phyloP scores from a whole-genome alignment of 1,140 invertebrate genomes.

The Wiebesia pumilae region DNA sequence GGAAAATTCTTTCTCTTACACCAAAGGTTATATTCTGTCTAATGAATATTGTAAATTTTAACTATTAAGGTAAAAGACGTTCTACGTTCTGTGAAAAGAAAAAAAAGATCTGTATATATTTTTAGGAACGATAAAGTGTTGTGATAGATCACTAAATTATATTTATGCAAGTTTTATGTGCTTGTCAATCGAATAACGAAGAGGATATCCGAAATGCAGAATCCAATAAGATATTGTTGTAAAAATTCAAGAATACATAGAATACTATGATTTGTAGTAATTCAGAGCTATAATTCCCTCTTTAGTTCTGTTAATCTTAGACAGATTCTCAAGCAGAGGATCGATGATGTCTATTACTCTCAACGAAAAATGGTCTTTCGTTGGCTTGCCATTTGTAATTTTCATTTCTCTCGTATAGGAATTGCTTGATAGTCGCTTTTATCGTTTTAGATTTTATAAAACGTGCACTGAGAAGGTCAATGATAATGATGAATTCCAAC shows the following conservation, averaged over 20 bases:
- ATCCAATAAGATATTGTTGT: slow-evolving; percentile 42
- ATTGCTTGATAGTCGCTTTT: slow-evolving; percentile 11
- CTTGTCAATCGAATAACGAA: slow-evolving; percentile 33
- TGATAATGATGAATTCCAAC: slow-evolving; percentile 43
- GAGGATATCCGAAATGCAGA: slow-evolving; percentile 22
- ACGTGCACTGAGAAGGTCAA: slow-evolving; percentile 22
- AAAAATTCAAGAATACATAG: slow-evolving; percentile 43
- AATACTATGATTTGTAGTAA: slow-evolving; percentile 36
- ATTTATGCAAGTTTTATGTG: slow-evolving; percentile 45
- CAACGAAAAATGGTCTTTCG: slow-evolving; percentile 25
- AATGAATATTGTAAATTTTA: slow-evolving; percentile 33
- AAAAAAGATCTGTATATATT: slow-evolving; percentile 51
- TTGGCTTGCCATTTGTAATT: slow-evolving; percentile 38
- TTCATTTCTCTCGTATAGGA: neutral
- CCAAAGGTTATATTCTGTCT: slow-evolving; percentile 50
- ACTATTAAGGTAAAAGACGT: slow-evolving; percentile 31
- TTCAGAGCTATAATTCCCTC: slow-evolving; percentile 20
- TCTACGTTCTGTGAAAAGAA: slow-evolving; percentile 21
- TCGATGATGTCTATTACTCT: slow-evolving; percentile 25
- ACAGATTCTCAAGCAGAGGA: slow-evolving; percentile 9
- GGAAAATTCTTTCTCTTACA: slow-evolving; percentile 47
- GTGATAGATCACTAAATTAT: slow-evolving; percentile 55
- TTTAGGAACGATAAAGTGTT: slow-evolving; percentile 39
- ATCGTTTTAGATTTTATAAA: slow-evolving; percentile 33
- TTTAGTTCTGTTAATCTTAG: slow-evolving; percentile 1